These are phyloP conservation scores for Calyptomena viridis DNA, from an alignment of 2,113 vertebrate species.

Conservation along the genomic window DNA sequence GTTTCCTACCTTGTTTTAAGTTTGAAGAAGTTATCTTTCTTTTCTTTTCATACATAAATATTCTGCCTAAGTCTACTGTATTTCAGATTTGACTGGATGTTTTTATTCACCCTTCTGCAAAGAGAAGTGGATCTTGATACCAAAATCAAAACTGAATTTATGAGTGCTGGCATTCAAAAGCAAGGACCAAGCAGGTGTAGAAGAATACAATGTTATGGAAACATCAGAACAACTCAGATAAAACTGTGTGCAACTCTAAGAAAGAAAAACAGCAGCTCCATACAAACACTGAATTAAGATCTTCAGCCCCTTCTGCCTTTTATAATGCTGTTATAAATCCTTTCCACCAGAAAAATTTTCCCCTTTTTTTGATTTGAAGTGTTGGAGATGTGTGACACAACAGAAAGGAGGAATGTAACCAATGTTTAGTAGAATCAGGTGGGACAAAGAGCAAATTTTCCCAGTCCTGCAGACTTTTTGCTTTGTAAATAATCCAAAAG, in stretches of 20 bases:
- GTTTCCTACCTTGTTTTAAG: not conserved
- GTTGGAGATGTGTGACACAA: not conserved
- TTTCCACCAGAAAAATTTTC: not conserved
- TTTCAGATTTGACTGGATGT: not conserved
- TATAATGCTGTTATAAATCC: not conserved
- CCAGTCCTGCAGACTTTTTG: slow-evolving; percentile 7
- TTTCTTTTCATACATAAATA: not conserved
- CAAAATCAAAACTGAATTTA: not conserved
- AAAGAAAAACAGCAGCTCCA: not conserved
- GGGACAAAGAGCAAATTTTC: not conserved
- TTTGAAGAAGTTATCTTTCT: not conserved
- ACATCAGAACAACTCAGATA: slow-evolving; percentile 13
- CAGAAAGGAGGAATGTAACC: not conserved
- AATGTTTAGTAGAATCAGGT: not conserved
- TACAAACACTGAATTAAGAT: not conserved
- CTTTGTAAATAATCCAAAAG: not conserved
- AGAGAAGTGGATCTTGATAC: not conserved
- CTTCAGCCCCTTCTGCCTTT: not conserved
- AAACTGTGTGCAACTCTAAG: not conserved
- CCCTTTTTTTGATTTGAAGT: not conserved
- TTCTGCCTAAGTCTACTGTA: not conserved
- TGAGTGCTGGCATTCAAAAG: not conserved
- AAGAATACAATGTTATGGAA: not conserved
- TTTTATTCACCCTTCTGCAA: not conserved
- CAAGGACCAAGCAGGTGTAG: not conserved